Conservation (phyloP, 1,140 invertebrate species). For the Calycopis cecrops region DNA sequence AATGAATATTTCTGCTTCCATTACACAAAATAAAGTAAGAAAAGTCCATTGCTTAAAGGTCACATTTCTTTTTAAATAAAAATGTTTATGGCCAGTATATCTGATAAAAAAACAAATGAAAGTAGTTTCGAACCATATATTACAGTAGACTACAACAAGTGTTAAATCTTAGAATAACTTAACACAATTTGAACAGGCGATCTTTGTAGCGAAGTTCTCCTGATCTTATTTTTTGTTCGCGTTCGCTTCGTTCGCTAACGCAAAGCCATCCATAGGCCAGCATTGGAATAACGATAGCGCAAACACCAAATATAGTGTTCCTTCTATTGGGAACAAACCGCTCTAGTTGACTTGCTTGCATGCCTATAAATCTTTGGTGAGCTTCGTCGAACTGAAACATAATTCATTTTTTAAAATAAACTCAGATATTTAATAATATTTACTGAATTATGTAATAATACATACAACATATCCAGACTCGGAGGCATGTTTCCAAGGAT, state of each 20-base stretch:
- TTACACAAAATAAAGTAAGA: too few relatives aligned
- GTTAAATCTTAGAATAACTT: constrained; percentile 9
- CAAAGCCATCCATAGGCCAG: constrained; percentile 71
- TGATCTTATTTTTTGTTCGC: constrained; percentile 77
- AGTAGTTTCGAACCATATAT: constrained; percentile 13
- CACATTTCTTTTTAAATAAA: too few relatives aligned
- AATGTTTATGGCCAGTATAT: not conserved
- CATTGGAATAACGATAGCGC: constrained; percentile 77
- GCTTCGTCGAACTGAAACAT: constrained; percentile 83
- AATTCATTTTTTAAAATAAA: not conserved
- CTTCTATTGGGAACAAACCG: constrained; percentile 81
- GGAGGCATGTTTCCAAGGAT: constrained; percentile 77
- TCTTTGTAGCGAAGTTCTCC: constrained; percentile 85
- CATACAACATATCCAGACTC: constrained; percentile 68
- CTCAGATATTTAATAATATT: constrained; percentile 4
- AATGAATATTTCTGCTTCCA: not conserved
- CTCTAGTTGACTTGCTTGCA: constrained; percentile 79
- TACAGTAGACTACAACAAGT: constrained; percentile 7
- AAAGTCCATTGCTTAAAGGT: too few relatives aligned
- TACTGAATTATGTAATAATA: constrained; percentile 63
- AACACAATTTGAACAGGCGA: constrained; percentile 65
- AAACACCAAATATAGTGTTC: constrained; percentile 73
- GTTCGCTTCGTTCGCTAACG: constrained; percentile 69
- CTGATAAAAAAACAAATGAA: not conserved
- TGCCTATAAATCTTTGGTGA: constrained; percentile 81